Conservation (phyloP, 1,140 invertebrate genomes). For the Formica selysi region DNA sequence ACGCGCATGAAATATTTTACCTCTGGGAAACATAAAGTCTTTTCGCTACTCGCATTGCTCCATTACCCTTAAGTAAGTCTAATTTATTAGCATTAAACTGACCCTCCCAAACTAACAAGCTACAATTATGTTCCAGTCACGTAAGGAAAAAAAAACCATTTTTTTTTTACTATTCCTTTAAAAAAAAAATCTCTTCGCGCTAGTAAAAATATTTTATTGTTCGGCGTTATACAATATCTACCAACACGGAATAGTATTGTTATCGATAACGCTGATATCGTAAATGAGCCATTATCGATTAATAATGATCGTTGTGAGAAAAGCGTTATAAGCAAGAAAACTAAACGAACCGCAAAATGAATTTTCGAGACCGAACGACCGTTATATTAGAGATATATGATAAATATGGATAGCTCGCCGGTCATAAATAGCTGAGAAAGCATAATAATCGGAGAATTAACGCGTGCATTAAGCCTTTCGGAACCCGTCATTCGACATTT, state of each 20-base stretch:
- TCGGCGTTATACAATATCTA: background rate
- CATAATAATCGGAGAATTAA: conserved; percentile 64
- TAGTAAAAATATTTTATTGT: background rate
- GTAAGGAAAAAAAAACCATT: background rate
- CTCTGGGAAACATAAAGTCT: background rate
- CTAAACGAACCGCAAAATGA: background rate
- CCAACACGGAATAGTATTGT: conserved; percentile 4
- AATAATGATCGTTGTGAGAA: conserved; percentile 19
- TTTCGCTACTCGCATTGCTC: background rate
- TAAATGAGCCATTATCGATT: conserved; percentile 43
- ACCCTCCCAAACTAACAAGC: background rate
- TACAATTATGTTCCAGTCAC: background rate
- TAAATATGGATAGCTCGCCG: conserved; percentile 67
- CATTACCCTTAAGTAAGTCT: background rate
- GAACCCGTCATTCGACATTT: conserved; percentile 32
- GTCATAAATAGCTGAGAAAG: conserved; percentile 58
- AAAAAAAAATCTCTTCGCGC: too few species aligned
- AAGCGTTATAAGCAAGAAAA: conserved; percentile 25
- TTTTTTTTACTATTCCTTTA: background rate
- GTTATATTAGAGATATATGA: conserved; percentile 41
- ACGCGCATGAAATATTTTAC: conserved; percentile 21
- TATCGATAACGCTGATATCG: conserved; percentile 30
- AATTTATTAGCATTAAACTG: conserved; percentile 41
- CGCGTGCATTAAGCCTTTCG: conserved; percentile 66
- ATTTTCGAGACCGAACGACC: conserved; percentile 52